Evolutionary conservation across 2,797 vertebrate species (phyloP), one percentile per base, ranked within the genome.

Genomic region (Sitta carolinensis): DNA sequence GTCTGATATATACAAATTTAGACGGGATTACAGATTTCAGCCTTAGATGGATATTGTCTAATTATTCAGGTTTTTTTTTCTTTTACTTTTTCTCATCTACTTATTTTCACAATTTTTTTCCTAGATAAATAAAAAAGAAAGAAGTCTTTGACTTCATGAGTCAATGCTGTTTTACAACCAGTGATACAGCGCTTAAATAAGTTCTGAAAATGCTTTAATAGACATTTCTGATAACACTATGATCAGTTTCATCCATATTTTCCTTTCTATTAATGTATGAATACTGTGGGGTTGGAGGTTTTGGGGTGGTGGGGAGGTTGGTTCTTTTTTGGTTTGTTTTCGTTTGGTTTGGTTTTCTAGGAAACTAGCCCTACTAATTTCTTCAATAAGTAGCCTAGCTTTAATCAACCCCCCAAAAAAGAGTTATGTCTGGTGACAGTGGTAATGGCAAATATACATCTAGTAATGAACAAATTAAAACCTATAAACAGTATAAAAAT

Each of bases 71-170:
- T 84, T 61, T 72, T 15, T 62, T 76, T 50, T 52, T 13, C 8
- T 68, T 68, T 70, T 10, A 36, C 5, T 57, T 84, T 32, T 19
- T 9, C 2, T 13, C 2, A 0, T 5, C 32, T 66, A 25, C 0
- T 0, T 30, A 43, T 66, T 74, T 73, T 85, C 43, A 13, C 13
- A 4, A 7, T 54, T 38, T 52, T 21, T 21, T 66, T 52, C 13
- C 11, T 48, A 26, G 9, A 13, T 48, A 66, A 50, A 76, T 17
- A 13, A 63, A 80, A 67, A 66, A 69, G 4, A 67, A 50, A 64
- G 4, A 52, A 70, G 16, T 16, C 3, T 52, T 87, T 42, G 3
- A 54, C 18, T 55, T n/a, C 9, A 32, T 23, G 4, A 77, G 51
- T 62, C 5, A 52, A 22, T 48, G 30, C 1, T 40, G 13, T 4